These are phyloP conservation scores for Ctenopoma multispine DNA, from an alignment of 2,797 vertebrate species.

Conservation along the genomic window DNA sequence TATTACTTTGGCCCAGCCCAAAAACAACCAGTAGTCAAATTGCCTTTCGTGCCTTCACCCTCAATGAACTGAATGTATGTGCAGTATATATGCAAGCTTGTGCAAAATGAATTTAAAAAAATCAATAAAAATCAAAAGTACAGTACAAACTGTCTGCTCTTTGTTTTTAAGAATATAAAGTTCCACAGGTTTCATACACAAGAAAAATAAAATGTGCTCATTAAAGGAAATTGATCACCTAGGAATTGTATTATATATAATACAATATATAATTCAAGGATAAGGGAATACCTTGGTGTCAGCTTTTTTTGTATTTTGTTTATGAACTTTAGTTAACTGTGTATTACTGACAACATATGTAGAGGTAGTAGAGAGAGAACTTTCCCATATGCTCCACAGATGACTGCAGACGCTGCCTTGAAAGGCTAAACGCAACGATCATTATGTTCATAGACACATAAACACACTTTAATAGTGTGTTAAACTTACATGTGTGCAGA, in stretches of 20 bases:
- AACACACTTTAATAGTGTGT: background rate
- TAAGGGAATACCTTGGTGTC: background rate
- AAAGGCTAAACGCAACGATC: conserved; percentile 40
- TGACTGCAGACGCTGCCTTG: conserved; percentile 45
- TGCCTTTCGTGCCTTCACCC: conserved; percentile 99
- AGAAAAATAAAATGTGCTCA: background rate
- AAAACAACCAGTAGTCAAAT: conserved; percentile 94
- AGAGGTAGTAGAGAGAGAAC: too few species aligned
- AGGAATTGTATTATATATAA: too few species aligned
- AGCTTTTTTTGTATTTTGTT: too few species aligned
- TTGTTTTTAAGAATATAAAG: conserved; percentile 27
- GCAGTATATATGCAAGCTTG: conserved; percentile 99
- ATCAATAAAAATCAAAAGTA: conserved; percentile 77
- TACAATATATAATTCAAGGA: too few species aligned
- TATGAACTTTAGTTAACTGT: background rate
- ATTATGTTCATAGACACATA: background rate
- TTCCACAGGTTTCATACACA: background rate
- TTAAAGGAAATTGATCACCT: too few species aligned
- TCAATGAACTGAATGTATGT: conserved; percentile 99
- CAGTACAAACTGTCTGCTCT: conserved; percentile 31
- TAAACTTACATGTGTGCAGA: background rate
- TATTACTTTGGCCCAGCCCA: conserved; percentile 95
- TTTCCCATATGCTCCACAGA: conserved; percentile 32
- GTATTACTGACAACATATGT: background rate
- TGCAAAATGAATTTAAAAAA: conserved; percentile 96